These are phyloP conservation scores for Actinernus sp. DNA, from an alignment of 92 coral and sea anemone species.

Conservation along the genomic window DNA sequence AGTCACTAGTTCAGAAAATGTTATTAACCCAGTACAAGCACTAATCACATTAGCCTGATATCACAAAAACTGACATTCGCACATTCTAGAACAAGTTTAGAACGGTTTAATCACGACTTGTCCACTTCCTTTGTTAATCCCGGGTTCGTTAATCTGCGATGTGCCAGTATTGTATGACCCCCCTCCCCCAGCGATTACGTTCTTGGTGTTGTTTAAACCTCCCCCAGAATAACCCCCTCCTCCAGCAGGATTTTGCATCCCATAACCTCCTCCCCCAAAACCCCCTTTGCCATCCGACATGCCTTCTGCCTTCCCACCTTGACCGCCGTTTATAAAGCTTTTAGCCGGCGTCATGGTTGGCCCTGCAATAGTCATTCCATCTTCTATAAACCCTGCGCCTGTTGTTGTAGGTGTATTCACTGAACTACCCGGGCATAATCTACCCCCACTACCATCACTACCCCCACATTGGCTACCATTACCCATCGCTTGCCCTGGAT, in stretches of 20 bases:
- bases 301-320: slow-evolving; percentile 56
- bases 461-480: slow-evolving; percentile 85
- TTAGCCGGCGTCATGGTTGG: neutral
- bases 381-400: slow-evolving; percentile 16
- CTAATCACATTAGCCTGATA: too few relatives aligned
- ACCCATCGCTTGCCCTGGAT: slow-evolving; percentile 75
- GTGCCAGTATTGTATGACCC: slow-evolving; percentile 69
- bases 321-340: slow-evolving; percentile 46
- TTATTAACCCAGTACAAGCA: too few relatives aligned
- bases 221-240: slow-evolving; percentile 96
- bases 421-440: slow-evolving; percentile 22
- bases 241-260: slow-evolving; percentile 69
- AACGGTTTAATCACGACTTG: slow-evolving; percentile 22
- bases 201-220: slow-evolving; percentile 44
- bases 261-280: slow-evolving; percentile 80
- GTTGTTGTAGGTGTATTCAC: neutral
- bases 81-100: too few relatives aligned
- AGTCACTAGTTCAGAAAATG: too few relatives aligned
- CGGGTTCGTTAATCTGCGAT: slow-evolving; percentile 14
- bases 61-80: too few relatives aligned
- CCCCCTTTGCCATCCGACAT: slow-evolving; percentile 31
- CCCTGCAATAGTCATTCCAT: neutral
- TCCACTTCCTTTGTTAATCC: slow-evolving; percentile 56
- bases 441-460: slow-evolving; percentile 66
- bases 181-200: slow-evolving; percentile 75